Conservation (phyloP, 2,113 vertebrate species). For the Pseudolaguvia tuberculata region DNA sequence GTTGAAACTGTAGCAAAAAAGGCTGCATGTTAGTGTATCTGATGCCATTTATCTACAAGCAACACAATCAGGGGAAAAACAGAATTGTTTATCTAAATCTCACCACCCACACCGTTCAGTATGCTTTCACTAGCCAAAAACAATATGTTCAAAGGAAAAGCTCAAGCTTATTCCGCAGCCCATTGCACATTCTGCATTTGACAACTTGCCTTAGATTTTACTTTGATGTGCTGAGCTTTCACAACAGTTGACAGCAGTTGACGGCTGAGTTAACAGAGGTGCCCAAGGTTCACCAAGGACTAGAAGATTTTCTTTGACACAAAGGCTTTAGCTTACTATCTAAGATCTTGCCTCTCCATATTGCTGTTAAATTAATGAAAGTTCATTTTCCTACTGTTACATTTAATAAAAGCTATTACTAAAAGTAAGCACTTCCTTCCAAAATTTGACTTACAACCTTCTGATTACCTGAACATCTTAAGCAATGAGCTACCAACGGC, state of each 20-base stretch:
- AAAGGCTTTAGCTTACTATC: background rate
- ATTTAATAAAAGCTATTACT: no score
- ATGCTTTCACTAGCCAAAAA: slow-evolving; percentile 20
- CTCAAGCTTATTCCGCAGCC: background rate
- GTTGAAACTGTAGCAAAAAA: slow-evolving; percentile 36
- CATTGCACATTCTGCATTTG: slow-evolving; percentile 4
- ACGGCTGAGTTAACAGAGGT: slow-evolving; percentile 31
- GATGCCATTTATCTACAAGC: slow-evolving; percentile 42
- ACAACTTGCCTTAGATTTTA: slow-evolving; percentile 3
- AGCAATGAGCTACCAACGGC: no score
- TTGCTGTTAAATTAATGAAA: slow-evolving; percentile 15
- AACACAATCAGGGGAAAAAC: background rate
- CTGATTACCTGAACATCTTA: no score
- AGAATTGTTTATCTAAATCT: slow-evolving; percentile 18
- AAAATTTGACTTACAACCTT: no score
- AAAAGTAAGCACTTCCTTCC: no score
- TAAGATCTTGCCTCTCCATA: background rate
- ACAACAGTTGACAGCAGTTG: slow-evolving; percentile 26
- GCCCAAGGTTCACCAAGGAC: slow-evolving; percentile 5
- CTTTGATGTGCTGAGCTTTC: slow-evolving; percentile 14
- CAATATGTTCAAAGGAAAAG: slow-evolving; percentile 11
- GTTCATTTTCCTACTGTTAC: background rate
- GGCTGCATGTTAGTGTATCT: slow-evolving; percentile 45
- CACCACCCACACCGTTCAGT: background rate
- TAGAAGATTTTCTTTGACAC: slow-evolving; percentile 30